Evolutionary conservation across 2,888 invertebrate genomes (phyloP).

Genomic region (Cordilura impudica): DNA sequence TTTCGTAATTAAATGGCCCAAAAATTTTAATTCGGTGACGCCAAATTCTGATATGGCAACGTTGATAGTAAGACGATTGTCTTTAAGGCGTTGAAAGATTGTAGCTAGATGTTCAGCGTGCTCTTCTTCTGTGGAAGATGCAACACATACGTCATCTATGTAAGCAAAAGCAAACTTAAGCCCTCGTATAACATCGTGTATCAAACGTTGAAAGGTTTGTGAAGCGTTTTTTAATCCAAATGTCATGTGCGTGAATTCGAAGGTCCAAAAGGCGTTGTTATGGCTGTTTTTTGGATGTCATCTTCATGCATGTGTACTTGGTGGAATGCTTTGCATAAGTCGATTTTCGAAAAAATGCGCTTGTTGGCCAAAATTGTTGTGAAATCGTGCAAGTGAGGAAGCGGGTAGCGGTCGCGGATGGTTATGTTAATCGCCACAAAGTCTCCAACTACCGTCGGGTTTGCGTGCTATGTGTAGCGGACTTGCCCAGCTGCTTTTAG

Average conservation of each 20-base stretch:
- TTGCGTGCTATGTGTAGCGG: background rate
- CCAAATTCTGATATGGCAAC: background rate
- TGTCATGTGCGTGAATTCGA: conserved; percentile 44
- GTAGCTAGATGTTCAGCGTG: background rate
- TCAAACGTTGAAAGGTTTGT: conserved; percentile 45
- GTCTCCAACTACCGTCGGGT: conserved; percentile 6
- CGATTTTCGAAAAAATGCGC: too few species aligned
- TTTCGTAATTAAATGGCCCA: conserved; percentile 20
- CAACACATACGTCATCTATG: conserved; percentile 67
- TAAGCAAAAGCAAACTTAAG: conserved; percentile 60
- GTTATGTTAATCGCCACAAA: conserved; percentile 2
- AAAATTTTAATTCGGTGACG: conserved; percentile 1
- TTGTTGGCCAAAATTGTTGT: too few species aligned
- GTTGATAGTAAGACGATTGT: conserved; percentile 19
- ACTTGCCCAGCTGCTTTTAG: background rate
- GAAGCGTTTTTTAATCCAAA: conserved; percentile 51
- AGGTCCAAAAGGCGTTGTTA: conserved; percentile 49
- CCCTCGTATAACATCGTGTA: conserved; percentile 34
- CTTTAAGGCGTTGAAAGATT: conserved; percentile 18
- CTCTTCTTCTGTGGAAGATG: conserved; percentile 22
- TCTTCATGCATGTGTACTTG: too few species aligned
- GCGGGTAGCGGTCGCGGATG: too few species aligned
- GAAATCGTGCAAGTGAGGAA: too few species aligned
- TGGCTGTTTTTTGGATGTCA: conserved; percentile 50
- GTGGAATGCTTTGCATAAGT: too few species aligned